These are phyloP conservation scores for Polyergus mexicanus DNA, from an alignment of 1,140 invertebrate species.

Conservation along the genomic window DNA sequence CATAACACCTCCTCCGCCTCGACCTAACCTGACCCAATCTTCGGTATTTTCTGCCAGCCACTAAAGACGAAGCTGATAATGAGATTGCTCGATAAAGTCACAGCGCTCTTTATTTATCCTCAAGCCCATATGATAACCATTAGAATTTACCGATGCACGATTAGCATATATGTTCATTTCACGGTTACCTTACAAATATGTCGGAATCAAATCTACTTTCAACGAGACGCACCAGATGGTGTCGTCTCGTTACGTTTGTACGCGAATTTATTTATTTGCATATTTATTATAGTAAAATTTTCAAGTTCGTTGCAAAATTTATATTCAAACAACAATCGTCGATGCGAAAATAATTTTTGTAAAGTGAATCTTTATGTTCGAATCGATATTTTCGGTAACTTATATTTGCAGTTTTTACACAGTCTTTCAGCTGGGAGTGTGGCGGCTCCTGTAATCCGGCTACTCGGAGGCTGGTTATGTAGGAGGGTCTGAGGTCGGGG, in stretches of 20 bases:
- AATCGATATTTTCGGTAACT: not conserved
- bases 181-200: too few species aligned
- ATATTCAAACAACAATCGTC: not conserved
- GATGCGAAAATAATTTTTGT: not conserved
- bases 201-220: not conserved
- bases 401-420: slow-evolving; percentile 65
- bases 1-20: slow-evolving; percentile 37
- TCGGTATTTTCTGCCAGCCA: not conserved
- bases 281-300: not conserved
- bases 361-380: not conserved
- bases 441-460: slow-evolving; percentile 98
- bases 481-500: slow-evolving; percentile 95
- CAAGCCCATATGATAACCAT: not conserved
- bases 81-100: not conserved
- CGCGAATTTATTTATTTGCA: not conserved
- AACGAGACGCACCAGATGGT: not conserved
- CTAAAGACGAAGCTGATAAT: not conserved
- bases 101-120: not conserved
- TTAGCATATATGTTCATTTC: too few species aligned
- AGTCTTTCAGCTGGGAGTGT: slow-evolving; percentile 91
- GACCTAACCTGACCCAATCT: slow-evolving; percentile 7
- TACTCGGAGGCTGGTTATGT: slow-evolving; percentile 94
- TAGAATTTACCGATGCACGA: not conserved
- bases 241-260: not conserved
- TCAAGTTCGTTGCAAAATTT: not conserved